A percentile compares a stretch with the other conserved stretches of the same genome.
These are phyloP conservation scores for Ctenicera cuprea DNA, from an alignment of 2,888 invertebrate genomes.

Conservation along the genomic window DNA sequence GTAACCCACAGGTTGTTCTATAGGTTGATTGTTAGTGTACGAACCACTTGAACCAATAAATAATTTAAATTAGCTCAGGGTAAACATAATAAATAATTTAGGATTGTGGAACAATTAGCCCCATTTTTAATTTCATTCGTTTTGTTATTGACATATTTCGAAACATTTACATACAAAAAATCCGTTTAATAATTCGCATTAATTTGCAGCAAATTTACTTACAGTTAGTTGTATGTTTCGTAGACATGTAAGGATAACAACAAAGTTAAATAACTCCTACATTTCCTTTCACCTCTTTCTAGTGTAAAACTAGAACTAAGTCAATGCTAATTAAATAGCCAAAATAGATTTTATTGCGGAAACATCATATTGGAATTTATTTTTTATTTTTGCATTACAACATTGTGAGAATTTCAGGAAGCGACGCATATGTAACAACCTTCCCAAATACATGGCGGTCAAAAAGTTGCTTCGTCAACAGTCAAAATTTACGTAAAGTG, in stretches of 20 bases:
- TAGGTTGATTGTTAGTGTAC: background rate
- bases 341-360: background rate
- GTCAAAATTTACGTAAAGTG: background rate
- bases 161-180: background rate
- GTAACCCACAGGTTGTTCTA: too few relatives aligned
- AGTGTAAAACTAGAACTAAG: slow-evolving; percentile 25
- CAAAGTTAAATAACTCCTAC: slow-evolving; percentile 12
- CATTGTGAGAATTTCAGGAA: too few relatives aligned
- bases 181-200: background rate
- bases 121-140: background rate
- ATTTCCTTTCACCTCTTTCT: background rate
- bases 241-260: slow-evolving; percentile 9
- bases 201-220: too few relatives aligned
- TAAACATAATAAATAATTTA: background rate
- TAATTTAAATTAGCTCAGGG: slow-evolving; percentile 11
- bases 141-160: too few relatives aligned
- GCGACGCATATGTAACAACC: too few relatives aligned
- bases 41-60: background rate
- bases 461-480: background rate
- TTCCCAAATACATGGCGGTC: too few relatives aligned
- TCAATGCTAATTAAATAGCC: slow-evolving; percentile 14
- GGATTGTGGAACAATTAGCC: background rate
- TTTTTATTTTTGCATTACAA: too few relatives aligned
- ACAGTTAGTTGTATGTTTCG: too few relatives aligned
- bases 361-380: too few relatives aligned